Evolutionary conservation across 2,888 invertebrate species (phyloP).

Genomic region (Ectobius pallidus): DNA sequence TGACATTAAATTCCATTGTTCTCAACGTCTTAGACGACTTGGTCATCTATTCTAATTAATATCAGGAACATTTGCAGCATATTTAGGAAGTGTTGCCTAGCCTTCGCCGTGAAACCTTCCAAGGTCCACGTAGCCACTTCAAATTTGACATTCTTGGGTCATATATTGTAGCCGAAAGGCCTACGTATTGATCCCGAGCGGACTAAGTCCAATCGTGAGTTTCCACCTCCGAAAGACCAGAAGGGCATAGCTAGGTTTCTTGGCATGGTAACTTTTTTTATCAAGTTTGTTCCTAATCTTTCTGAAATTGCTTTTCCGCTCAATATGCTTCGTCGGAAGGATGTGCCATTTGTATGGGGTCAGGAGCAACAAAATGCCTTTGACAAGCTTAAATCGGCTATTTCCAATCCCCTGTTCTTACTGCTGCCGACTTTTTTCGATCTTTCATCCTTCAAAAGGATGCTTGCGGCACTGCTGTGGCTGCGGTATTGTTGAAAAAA

Average conservation of each 20-base stretch:
- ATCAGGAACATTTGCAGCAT: constrained; percentile 15
- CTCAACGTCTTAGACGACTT: constrained; percentile 42
- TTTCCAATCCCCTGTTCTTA: too few species aligned
- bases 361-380: neutral
- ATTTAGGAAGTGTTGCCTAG: neutral
- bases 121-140: neutral
- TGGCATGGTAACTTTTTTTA: neutral
- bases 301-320: too few species aligned
- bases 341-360: too few species aligned
- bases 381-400: neutral
- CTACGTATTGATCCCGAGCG: constrained; percentile 42
- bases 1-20: constrained; percentile 38
- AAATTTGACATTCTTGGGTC: constrained; percentile 34
- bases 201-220: constrained; percentile 37
- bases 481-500: neutral
- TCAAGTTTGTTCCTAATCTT: too few species aligned
- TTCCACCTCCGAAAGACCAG: constrained; percentile 38
- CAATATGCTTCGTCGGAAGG: neutral
- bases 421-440: too few species aligned
- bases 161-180: constrained; percentile 30
- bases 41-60: constrained; percentile 29
- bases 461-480: neutral
- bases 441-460: neutral
- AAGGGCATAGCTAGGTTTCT: constrained; percentile 30
- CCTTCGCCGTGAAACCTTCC: neutral